These are phyloP conservation scores for Abrostola tripartita DNA, from an alignment of 2,888 invertebrate genomes.

Conservation along the genomic window DNA sequence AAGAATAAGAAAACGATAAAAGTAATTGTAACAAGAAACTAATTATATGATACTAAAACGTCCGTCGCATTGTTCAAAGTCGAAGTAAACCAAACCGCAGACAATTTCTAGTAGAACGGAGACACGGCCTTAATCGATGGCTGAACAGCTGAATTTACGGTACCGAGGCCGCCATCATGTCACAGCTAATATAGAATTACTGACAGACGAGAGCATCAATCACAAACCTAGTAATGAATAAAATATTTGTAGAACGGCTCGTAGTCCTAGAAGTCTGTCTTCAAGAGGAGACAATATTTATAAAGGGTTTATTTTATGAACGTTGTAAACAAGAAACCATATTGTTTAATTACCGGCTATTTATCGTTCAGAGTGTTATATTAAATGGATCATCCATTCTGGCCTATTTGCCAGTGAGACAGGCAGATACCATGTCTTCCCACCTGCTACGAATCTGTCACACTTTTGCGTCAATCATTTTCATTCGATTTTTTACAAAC, in stretches of 20 bases:
- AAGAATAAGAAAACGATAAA: neutral
- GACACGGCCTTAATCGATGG: slow-evolving; percentile 46
- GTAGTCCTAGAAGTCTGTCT: neutral
- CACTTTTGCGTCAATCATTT: too few relatives aligned
- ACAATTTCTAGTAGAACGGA: slow-evolving; percentile 38
- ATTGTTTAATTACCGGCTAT: too few relatives aligned
- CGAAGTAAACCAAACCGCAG: slow-evolving; percentile 15
- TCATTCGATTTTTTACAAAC: too few relatives aligned
- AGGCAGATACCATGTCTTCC: too few relatives aligned
- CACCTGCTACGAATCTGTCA: too few relatives aligned
- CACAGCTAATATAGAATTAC: slow-evolving; percentile 22
- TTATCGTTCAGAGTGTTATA: too few relatives aligned
- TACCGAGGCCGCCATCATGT: slow-evolving; percentile 23
- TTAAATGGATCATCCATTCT: too few relatives aligned
- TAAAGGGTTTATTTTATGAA: too few relatives aligned
- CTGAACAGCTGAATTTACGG: slow-evolving; percentile 40
- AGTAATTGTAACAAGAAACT: neutral
- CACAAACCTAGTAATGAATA: slow-evolving; percentile 30
- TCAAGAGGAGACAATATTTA: neutral
- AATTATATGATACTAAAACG: neutral
- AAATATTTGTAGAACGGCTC: slow-evolving; percentile 25
- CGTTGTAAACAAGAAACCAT: too few relatives aligned
- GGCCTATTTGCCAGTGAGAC: too few relatives aligned
- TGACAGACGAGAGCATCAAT: slow-evolving; percentile 31
- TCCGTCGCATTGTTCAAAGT: neutral